Base-by-base conservation (phyloP, 2,113 vertebrate genomes). In the Ptychochromis oligacanthus region DNA sequence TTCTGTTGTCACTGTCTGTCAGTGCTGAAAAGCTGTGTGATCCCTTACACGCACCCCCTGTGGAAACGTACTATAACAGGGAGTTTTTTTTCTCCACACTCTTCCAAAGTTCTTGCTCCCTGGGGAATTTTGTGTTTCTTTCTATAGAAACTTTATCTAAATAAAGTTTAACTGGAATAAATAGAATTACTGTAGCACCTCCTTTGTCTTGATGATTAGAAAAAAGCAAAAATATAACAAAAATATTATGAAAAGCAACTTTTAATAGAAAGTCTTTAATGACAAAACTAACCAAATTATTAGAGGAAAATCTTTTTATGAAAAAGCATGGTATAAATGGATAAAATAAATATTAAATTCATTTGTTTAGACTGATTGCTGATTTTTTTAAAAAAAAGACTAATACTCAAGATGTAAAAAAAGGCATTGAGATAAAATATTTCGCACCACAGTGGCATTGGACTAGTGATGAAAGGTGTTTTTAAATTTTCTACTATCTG, bases 301-400 rank as follows among this genome's bases (percentile, higher is more conserved):
- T 81, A 34, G 36, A 86, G 34, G 59, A 67, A 79, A 17, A 64
- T 85, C 62, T 78, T 88, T 79, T 86, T 86, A 88, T 91, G 31
- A 90, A 90, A 92, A 94, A 78, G 38, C 82, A 92, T 57, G 78
- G 54, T 77, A 87, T 89, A 88, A 90, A 93, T 84, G 82, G 77
- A 88, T 89, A 88, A 87, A 95, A 95, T 95, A 95, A 95, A 95
- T 95, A 95, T 90, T 67, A 24, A 36, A 90, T 84, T 83, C 80
- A 87, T 89, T 87, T 85, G 80, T 89, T 87, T 84, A 49, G 55
- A 75, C 24, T 56, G 75, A 81, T 75, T 82, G 88, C 62, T 79
- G 82, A 82, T 28, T n/a, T n/a, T n/a, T n/a, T n/a, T n/a, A 77
- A 77, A 80, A 72, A 86, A 55, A 26, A 76, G 61, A 43, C 65